These are phyloP conservation scores for Hetaerina titia DNA, from an alignment of 2,888 invertebrate species.

Conservation along the genomic window DNA sequence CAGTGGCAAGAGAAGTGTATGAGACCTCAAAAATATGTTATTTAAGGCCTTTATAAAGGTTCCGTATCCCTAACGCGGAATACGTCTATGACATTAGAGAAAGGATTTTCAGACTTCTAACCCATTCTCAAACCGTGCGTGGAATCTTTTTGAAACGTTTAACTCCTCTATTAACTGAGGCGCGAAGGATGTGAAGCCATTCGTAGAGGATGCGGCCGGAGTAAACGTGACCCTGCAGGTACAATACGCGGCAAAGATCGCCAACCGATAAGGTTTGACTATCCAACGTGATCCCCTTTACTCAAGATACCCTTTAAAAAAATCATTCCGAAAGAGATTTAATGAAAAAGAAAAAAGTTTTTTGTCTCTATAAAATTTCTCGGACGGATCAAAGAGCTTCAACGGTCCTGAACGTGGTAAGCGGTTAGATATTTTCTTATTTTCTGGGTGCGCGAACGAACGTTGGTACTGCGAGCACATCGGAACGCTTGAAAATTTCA, in stretches of 20 bases:
- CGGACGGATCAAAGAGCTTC: background rate
- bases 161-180: conserved; percentile 1
- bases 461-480: background rate
- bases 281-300: background rate
- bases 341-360: background rate
- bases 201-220: background rate
- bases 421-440: background rate
- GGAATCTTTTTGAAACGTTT: background rate
- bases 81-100: background rate
- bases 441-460: background rate
- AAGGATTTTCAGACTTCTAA: background rate
- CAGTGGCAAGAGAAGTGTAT: background rate
- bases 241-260: background rate
- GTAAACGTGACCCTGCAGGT: too few relatives aligned
- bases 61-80: background rate
- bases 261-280: background rate
- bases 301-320: background rate
- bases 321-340: background rate
- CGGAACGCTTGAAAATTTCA: background rate
- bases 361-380: background rate
- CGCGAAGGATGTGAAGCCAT: background rate
- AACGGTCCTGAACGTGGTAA: background rate
- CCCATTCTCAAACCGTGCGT: background rate
- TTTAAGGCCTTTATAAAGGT: background rate
- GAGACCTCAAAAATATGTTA: background rate